Evolutionary conservation across 30 jellyfish, hydroid and myxozoan genomes (phyloP).

Genomic region (Hydractinia symbiolongicarpus): DNA sequence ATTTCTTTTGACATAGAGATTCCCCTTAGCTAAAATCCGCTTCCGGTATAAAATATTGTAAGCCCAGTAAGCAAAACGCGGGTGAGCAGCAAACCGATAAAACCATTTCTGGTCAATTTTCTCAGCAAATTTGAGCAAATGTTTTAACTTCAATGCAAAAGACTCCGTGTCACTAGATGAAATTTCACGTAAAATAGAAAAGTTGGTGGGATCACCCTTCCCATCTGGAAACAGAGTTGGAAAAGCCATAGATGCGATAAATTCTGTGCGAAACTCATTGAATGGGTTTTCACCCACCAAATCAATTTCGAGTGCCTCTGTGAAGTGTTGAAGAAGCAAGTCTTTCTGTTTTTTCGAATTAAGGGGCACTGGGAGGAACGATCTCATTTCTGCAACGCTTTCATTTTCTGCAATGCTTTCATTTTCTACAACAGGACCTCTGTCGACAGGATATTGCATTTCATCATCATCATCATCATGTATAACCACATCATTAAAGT

Average conservation of each 20-base stretch:
- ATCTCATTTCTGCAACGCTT: background rate
- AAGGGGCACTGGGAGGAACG: background rate
- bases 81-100: constrained; percentile 30
- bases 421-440: constrained; percentile 5
- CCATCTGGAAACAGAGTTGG: constrained; percentile 38
- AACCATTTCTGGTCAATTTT: background rate
- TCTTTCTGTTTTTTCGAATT: background rate
- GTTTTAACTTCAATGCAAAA: constrained; percentile 22
- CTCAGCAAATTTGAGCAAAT: constrained; percentile 29
- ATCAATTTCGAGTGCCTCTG: constrained; percentile 17
- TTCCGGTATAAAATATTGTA: constrained; percentile 19
- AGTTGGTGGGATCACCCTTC: constrained; percentile 8
- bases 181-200: background rate
- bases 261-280: constrained; percentile 16
- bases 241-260: constrained; percentile 31
- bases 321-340: background rate
- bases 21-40: constrained; percentile 14
- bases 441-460: background rate
- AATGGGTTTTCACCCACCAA: constrained; percentile 20
- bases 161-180: constrained; percentile 10
- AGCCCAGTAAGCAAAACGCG: constrained; percentile 29
- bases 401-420: background rate
- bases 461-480: background rate
- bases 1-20: constrained; percentile 23
- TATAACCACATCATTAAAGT: background rate